These are phyloP conservation scores for Nasonia vitripennis DNA, from an alignment of 1,140 invertebrate species.

Conservation along the genomic window DNA sequence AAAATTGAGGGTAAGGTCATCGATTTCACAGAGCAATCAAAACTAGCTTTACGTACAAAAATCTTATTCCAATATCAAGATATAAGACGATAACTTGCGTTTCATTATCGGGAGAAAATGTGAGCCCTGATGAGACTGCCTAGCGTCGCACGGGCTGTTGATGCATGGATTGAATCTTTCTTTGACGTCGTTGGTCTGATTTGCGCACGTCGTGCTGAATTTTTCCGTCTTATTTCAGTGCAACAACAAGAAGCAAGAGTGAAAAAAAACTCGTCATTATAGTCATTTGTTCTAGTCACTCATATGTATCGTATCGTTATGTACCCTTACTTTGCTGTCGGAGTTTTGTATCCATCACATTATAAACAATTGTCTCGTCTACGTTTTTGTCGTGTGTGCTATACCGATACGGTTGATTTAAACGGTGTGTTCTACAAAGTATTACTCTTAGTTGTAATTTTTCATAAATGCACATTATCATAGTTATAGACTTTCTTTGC, in stretches of 20 bases:
- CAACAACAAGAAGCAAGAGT: neutral
- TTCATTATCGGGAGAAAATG: slow-evolving; percentile 8
- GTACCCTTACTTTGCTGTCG: neutral
- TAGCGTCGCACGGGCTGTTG: neutral
- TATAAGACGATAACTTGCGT: slow-evolving; percentile 10
- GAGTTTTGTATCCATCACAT: neutral
- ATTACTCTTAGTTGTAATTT: neutral
- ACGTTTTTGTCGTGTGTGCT: slow-evolving; percentile 10
- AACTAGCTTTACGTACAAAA: slow-evolving; percentile 33
- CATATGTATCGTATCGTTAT: neutral
- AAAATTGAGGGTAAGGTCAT: neutral
- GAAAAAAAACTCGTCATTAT: neutral
- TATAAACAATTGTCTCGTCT: neutral
- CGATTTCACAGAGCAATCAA: slow-evolving; percentile 10
- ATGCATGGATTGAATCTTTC: neutral
- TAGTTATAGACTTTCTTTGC: slow-evolving; percentile 2
- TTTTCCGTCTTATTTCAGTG: neutral
- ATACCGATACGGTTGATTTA: neutral
- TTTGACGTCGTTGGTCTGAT: neutral
- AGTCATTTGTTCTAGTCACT: neutral
- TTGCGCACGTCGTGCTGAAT: neutral
- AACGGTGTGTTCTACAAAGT: neutral
- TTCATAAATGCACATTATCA: slow-evolving; percentile 7
- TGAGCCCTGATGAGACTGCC: neutral
- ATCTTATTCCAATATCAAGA: neutral